Evolutionary conservation across 2,113 vertebrate genomes (phyloP).

Genomic region (Sialia sialis): DNA sequence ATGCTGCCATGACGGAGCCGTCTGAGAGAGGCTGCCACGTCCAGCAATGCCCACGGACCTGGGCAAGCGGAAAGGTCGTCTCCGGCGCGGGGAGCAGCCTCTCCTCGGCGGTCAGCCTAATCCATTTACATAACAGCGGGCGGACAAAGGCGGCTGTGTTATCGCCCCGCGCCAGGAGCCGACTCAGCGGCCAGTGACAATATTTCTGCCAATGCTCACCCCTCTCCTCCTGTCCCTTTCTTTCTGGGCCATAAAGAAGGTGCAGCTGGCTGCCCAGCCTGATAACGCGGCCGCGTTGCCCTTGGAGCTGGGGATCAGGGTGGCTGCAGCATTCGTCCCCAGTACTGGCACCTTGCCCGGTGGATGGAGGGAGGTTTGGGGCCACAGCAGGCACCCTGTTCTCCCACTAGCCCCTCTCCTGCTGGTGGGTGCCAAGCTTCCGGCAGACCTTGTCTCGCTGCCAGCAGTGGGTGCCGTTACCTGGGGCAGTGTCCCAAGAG

Average conservation of each 20-base stretch:
- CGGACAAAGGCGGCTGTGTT: constrained; percentile 69
- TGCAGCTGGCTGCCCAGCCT: neutral
- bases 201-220: constrained; percentile 32
- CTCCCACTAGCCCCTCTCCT: neutral
- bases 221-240: neutral
- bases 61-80: neutral
- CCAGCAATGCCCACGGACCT: neutral
- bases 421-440: neutral
- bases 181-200: neutral
- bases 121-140: constrained; percentile 49
- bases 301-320: neutral
- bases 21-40: neutral
- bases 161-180: constrained; percentile 47
- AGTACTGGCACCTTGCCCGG: neutral
- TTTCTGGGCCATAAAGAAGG: neutral
- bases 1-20: accelerated
- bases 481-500: constrained; percentile 85
- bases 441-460: neutral
- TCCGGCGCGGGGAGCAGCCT: neutral
- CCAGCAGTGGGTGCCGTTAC: constrained; percentile 71
- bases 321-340: neutral
- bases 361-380: neutral
- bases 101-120: neutral
- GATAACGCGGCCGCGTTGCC: neutral
- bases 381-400: neutral